phyloP scores from a whole-genome alignment of 2,113 vertebrate species.

The Naja naja region DNA sequence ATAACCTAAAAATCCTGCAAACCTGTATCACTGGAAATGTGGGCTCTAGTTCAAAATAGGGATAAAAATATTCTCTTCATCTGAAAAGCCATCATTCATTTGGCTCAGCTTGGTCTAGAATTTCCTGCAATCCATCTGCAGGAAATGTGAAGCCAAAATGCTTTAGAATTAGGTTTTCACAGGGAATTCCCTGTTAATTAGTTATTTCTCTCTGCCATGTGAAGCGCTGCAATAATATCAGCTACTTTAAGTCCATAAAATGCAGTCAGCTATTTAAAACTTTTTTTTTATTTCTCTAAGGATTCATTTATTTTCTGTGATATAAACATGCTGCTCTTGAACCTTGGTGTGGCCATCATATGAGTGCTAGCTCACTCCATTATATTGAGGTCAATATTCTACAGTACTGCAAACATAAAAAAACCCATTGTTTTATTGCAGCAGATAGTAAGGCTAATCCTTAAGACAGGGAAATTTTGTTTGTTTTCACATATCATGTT shows the following conservation, averaged over 20 bases:
- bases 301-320: constrained; percentile 17
- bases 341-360: neutral
- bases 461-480: neutral
- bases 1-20: neutral
- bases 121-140: constrained; percentile 65
- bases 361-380: neutral
- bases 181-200: constrained; percentile 68
- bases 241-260: constrained; percentile 59
- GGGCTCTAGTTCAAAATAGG: constrained; percentile 28
- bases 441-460: neutral
- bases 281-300: neutral
- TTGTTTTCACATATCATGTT: neutral
- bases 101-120: constrained; percentile 54
- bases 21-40: constrained; percentile 29
- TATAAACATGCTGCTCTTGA: constrained; percentile 19
- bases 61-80: constrained; percentile 36
- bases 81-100: constrained; percentile 16
- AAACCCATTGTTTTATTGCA: neutral
- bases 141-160: constrained; percentile 64
- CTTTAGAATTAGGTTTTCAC: constrained; percentile 67
- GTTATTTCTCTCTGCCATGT: constrained; percentile 64
- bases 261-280: constrained; percentile 33
- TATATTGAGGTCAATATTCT: neutral
- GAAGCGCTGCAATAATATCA: constrained; percentile 59
- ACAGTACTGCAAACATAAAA: neutral